Evolutionary conservation across 2,888 invertebrate genomes (phyloP).

Genomic region (Ophraella communa): DNA sequence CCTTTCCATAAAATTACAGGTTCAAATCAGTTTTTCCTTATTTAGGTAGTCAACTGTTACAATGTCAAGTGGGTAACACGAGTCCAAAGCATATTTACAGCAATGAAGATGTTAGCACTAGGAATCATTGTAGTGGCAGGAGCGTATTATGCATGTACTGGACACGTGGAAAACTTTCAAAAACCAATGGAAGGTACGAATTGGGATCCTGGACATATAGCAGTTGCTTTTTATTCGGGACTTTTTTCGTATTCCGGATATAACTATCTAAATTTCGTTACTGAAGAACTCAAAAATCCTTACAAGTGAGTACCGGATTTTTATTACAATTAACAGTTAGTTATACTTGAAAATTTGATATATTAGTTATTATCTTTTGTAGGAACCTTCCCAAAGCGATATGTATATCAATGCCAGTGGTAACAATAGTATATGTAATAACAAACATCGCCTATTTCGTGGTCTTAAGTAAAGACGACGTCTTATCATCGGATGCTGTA

Average conservation of each 20-base stretch:
- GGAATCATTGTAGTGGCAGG: conserved; percentile 85
- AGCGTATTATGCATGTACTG: conserved; percentile 73
- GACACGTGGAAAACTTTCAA: conserved; percentile 76
- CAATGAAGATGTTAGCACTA: conserved; percentile 87
- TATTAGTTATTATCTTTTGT: conserved; percentile 62
- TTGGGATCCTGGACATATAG: conserved; percentile 81
- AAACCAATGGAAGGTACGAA: conserved; percentile 79
- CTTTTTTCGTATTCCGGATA: conserved; percentile 94
- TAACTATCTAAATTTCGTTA: conserved; percentile 94
- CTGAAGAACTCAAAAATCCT: conserved; percentile 86
- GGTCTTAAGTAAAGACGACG: conserved; percentile 81
- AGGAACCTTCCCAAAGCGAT: conserved; percentile 92
- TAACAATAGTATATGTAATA: conserved; percentile 85
- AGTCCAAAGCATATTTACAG: conserved; percentile 92
- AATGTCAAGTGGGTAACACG: conserved; percentile 96
- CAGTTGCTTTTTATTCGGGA: conserved; percentile 89
- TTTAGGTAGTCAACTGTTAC: conserved; percentile 84
- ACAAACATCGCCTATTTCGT: conserved; percentile 90
- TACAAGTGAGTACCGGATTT: conserved; percentile 69
- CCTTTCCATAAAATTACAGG: too few species aligned
- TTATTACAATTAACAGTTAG: not conserved
- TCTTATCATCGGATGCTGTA: conserved; percentile 92
- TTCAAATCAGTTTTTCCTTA: conserved; percentile 7
- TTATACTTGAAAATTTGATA: not conserved
- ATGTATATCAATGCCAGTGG: conserved; percentile 87